phyloP scores from a whole-genome alignment of 1,140 invertebrate species.

The Steinernema khuongi region DNA sequence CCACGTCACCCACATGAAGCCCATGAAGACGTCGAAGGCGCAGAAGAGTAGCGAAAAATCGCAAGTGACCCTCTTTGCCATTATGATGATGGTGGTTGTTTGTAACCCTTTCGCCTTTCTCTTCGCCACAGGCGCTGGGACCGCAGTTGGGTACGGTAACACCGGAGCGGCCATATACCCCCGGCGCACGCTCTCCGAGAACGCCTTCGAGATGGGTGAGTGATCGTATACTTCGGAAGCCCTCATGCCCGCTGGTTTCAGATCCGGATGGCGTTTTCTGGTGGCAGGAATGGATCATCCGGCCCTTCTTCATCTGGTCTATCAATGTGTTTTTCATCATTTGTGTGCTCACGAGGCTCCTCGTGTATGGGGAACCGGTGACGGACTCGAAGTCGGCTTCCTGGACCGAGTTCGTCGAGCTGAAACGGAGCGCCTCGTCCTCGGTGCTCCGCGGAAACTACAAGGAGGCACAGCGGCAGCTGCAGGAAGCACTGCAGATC shows the following conservation, averaged over 20 bases:
- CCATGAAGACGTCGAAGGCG: background rate
- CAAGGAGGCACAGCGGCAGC: constrained; percentile 55
- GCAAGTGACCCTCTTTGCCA: constrained; percentile 34
- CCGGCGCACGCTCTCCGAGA: constrained; percentile 10
- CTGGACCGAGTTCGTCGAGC: constrained; percentile 46
- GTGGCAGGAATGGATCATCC: constrained; percentile 25
- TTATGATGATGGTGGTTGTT: constrained; percentile 34
- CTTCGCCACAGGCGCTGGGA: background rate
- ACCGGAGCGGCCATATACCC: background rate
- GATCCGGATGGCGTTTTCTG: background rate
- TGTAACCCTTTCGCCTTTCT: constrained; percentile 32
- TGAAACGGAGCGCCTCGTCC: constrained; percentile 36
- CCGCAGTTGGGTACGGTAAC: background rate
- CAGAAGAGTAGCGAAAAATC: constrained; percentile 20
- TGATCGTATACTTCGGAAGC: too few relatives aligned
- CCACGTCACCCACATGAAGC: constrained; percentile 25
- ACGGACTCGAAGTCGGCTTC: constrained; percentile 31
- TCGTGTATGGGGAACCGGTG: constrained; percentile 38
- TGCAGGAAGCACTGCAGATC: constrained; percentile 48
- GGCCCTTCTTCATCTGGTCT: constrained; percentile 24
- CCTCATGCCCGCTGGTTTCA: too few relatives aligned
- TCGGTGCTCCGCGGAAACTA: constrained; percentile 45
- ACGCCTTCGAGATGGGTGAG: background rate
- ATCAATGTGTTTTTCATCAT: constrained; percentile 33
- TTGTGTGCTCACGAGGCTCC: constrained; percentile 32